Evolutionary conservation across 2,113 vertebrate species (phyloP).

Genomic region (Otocyon megalotis): DNA sequence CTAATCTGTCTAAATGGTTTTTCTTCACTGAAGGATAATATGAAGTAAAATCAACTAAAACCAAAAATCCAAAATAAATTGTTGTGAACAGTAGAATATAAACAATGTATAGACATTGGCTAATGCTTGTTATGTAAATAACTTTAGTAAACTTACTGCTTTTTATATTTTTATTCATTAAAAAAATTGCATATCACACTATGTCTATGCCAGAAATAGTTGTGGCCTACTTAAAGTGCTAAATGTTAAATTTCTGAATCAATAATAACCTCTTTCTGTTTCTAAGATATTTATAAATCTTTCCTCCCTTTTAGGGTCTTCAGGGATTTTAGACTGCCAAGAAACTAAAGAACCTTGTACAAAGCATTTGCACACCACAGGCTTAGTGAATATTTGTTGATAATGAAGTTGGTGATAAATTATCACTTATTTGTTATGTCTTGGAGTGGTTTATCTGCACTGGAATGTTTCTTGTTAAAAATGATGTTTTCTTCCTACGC

Average conservation of each 20-base stretch:
- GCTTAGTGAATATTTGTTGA: constrained; percentile 44
- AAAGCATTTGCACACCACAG: constrained; percentile 26
- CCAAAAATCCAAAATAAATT: background rate
- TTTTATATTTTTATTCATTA: background rate
- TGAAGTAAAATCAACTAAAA: background rate
- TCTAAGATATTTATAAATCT: constrained; percentile 58
- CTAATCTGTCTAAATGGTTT: background rate
- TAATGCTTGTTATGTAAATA: constrained; percentile 26
- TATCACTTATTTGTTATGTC: constrained; percentile 31
- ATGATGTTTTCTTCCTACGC: background rate
- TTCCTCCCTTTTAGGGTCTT: constrained; percentile 30
- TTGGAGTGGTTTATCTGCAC: background rate
- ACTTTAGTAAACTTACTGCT: background rate
- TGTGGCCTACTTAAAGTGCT: constrained; percentile 49
- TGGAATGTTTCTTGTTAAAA: constrained; percentile 44
- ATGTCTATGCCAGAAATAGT: constrained; percentile 50
- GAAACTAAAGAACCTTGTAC: background rate
- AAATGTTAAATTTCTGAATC: constrained; percentile 67
- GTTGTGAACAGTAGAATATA: background rate
- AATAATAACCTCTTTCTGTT: constrained; percentile 53
- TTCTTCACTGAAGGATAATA: background rate
- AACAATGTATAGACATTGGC: background rate
- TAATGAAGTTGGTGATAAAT: constrained; percentile 63
- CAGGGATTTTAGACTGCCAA: constrained; percentile 37
- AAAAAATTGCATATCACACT: background rate